These are phyloP conservation scores for Epirrhoe tristata DNA, from an alignment of 2,888 invertebrate genomes.

Conservation along the genomic window DNA sequence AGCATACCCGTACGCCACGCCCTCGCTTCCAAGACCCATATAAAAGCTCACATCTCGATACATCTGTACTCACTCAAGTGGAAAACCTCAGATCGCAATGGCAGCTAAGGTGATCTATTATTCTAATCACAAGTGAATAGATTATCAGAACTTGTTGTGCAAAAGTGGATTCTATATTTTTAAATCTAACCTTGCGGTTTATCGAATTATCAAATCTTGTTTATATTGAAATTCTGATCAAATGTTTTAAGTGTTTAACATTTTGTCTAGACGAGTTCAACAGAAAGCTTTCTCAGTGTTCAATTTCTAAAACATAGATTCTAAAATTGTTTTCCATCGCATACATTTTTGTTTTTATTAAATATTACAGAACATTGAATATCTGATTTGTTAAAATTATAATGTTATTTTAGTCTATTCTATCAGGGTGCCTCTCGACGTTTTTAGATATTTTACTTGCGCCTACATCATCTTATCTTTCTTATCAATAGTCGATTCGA, in stretches of 20 bases:
- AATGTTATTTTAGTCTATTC: too few species aligned
- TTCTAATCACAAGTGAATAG: constrained; percentile 41
- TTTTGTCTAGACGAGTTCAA: background rate
- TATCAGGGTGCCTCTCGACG: too few species aligned
- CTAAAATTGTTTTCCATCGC: background rate
- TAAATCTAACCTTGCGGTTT: constrained; percentile 5
- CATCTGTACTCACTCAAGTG: constrained; percentile 71
- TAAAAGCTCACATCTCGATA: constrained; percentile 67
- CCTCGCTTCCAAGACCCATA: constrained; percentile 69
- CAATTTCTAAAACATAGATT: background rate
- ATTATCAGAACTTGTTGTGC: constrained; percentile 19
- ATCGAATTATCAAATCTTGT: background rate
- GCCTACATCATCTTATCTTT: too few species aligned
- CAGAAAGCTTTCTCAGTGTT: background rate
- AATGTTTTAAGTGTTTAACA: background rate
- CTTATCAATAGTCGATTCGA: too few species aligned
- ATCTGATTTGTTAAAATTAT: too few species aligned
- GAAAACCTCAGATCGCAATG: constrained; percentile 75
- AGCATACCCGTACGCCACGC: constrained; percentile 65
- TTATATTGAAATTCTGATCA: background rate
- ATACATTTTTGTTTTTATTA: background rate
- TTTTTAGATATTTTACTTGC: too few species aligned
- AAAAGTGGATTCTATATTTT: constrained; percentile 11
- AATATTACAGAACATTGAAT: too few species aligned
- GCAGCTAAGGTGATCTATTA: constrained; percentile 76